Percentiles rank a stretch among this genome's conserved stretches.
These are phyloP conservation scores for Homarus americanus DNA, from an alignment of 1,140 invertebrate genomes.

Conservation along the genomic window DNA sequence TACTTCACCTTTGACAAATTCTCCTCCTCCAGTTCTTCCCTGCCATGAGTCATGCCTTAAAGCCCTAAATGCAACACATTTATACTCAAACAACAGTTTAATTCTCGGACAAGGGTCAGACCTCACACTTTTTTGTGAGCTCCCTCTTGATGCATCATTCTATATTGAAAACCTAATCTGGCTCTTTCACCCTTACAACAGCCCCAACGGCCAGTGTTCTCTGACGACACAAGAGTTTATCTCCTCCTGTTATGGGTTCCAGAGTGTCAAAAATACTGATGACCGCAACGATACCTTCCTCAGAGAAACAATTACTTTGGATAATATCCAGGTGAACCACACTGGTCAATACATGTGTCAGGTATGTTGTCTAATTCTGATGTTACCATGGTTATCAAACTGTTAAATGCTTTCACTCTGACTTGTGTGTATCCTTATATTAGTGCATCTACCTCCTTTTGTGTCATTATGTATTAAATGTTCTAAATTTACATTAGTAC, in stretches of 20 bases:
- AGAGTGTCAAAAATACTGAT: constrained; percentile 20
- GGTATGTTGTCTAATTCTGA: too few relatives aligned
- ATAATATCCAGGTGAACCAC: constrained; percentile 7
- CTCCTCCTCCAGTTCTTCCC: neutral
- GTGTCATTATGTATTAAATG: too few relatives aligned
- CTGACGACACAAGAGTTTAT: constrained; percentile 31
- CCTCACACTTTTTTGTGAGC: constrained; percentile 24
- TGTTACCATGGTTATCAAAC: too few relatives aligned
- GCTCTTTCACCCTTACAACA: constrained; percentile 36
- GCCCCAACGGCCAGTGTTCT: constrained; percentile 35
- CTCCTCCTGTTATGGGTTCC: constrained; percentile 24
- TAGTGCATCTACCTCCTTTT: too few relatives aligned
- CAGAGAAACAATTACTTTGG: constrained; percentile 1
- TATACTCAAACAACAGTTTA: constrained; percentile 13
- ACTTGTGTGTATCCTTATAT: too few relatives aligned
- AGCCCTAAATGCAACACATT: constrained; percentile 2
- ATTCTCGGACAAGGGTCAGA: constrained; percentile 1
- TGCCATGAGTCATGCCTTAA: constrained; percentile 37
- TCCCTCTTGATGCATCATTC: neutral
- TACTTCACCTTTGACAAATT: neutral
- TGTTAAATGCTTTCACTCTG: too few relatives aligned
- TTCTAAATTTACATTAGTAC: too few relatives aligned
- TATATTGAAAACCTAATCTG: constrained; percentile 26
- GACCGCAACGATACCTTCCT: constrained; percentile 35
- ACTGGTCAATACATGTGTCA: constrained; percentile 52